Conservation (phyloP, 2,888 invertebrate genomes). For the Calliopum simillimum region DNA sequence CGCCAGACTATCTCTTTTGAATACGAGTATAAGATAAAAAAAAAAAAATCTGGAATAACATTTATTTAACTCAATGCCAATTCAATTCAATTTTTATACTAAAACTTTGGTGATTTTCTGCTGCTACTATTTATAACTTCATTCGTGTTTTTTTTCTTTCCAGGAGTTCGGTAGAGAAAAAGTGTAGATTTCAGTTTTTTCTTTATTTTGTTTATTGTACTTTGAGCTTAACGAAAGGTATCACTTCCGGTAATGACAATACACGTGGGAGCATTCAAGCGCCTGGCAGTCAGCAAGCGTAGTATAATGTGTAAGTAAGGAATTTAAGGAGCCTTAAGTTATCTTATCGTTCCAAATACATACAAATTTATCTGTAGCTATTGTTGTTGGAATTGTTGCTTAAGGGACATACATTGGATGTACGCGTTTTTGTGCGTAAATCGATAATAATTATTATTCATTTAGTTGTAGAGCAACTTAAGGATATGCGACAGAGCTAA, state of each 20-base stretch:
- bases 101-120: slow-evolving; percentile 4
- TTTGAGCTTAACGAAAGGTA: slow-evolving; percentile 12
- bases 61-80: slow-evolving; percentile 29
- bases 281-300: no score
- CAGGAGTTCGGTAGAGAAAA: no score
- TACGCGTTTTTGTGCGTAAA: slow-evolving; percentile 40
- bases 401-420: neutral
- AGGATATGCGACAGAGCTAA: slow-evolving; percentile 3
- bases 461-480: slow-evolving; percentile 29
- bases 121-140: neutral
- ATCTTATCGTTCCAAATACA: no score
- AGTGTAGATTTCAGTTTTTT: neutral
- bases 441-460: slow-evolving; percentile 49
- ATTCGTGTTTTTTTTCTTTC: neutral
- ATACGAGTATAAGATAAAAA: neutral
- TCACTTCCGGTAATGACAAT: slow-evolving; percentile 14
- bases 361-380: no score
- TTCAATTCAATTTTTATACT: slow-evolving; percentile 32
- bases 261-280: slow-evolving; percentile 4
- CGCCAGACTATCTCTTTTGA: no score
- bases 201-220: slow-evolving; percentile 5
- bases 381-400: neutral
- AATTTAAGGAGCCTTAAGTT: no score
- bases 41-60: slow-evolving; percentile 26
- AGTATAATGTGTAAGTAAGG: no score